Evolutionary conservation across 23 tunicate species (phyloP).

Genomic region (Halocynthia aurantium): DNA sequence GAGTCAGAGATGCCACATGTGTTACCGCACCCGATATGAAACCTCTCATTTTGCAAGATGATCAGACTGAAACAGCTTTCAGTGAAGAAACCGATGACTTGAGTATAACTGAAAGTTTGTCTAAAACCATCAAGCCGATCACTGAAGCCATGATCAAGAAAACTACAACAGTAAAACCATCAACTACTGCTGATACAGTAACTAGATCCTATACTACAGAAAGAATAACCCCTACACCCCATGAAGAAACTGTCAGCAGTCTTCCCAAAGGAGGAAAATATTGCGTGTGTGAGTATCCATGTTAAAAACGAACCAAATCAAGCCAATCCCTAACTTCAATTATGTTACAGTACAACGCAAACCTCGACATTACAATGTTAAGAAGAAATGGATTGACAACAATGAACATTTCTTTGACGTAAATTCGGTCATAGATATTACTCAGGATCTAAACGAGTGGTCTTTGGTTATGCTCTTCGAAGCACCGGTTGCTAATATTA

Average conservation of each 20-base stretch:
- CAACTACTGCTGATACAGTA: not conserved
- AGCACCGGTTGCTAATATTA: slow-evolving; percentile 5
- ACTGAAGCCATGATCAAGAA: slow-evolving; percentile 11
- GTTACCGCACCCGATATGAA: slow-evolving; percentile 9
- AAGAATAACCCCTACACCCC: not conserved
- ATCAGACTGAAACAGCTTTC: not conserved
- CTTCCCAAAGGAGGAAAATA: not conserved
- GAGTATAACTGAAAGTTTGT: not conserved
- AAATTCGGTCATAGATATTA: not conserved
- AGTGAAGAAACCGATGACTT: not conserved
- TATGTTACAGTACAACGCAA: slow-evolving; percentile 9
- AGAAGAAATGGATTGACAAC: slow-evolving; percentile 13
- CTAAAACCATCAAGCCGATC: slow-evolving; percentile 4
- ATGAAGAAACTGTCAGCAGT: not conserved
- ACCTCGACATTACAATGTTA: not conserved
- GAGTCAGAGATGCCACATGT: slow-evolving; percentile 25
- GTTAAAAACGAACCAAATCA: not conserved
- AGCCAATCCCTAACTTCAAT: not conserved
- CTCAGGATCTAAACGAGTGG: slow-evolving; percentile 9
- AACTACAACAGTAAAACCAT: slow-evolving; percentile 9
- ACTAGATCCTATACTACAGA: not conserved
- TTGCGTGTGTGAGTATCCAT: slow-evolving; percentile 8
- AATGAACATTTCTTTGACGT: slow-evolving; percentile 12
- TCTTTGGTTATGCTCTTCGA: slow-evolving; percentile 21
- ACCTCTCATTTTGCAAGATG: not conserved